These are phyloP conservation scores for Hoplostethus mediterraneus DNA, from an alignment of 2,797 vertebrate species.

Conservation along the genomic window DNA sequence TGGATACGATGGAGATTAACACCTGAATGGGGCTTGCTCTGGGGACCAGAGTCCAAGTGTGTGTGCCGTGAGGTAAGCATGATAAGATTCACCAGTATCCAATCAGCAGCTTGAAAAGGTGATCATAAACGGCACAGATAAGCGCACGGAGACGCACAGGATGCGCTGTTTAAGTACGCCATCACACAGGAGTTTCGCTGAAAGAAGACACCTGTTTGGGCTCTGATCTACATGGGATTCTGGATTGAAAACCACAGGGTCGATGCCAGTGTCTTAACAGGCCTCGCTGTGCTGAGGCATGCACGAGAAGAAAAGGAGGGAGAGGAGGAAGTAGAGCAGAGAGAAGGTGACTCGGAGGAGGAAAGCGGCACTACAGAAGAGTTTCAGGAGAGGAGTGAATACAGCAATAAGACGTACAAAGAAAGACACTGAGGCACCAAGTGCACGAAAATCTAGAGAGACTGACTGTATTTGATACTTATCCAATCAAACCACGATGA, in stretches of 20 bases:
- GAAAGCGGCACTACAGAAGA: background rate
- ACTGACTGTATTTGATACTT: background rate
- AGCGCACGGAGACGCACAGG: conserved; percentile 27
- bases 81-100: conserved; percentile 61
- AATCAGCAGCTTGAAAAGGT: conserved; percentile 54
- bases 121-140: conserved; percentile 74
- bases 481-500: conserved; percentile 34
- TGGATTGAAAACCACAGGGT: background rate
- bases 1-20: conserved; percentile 21
- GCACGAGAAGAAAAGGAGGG: background rate
- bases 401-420: conserved; percentile 1
- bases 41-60: conserved; percentile 74
- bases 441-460: background rate
- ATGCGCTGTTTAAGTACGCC: conserved; percentile 43
- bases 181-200: conserved; percentile 41
- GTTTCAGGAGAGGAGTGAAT: background rate
- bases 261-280: background rate
- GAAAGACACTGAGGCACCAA: background rate
- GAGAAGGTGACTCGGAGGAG: background rate
- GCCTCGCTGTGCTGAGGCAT: background rate
- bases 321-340: background rate
- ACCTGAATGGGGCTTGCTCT: conserved; percentile 3
- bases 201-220: conserved; percentile 5
- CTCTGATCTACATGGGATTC: conserved; percentile 45
- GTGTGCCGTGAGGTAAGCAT: conserved; percentile 15